Conservation (phyloP, 92 coral and sea anemone genomes). For the Palythoa grandiflora region DNA sequence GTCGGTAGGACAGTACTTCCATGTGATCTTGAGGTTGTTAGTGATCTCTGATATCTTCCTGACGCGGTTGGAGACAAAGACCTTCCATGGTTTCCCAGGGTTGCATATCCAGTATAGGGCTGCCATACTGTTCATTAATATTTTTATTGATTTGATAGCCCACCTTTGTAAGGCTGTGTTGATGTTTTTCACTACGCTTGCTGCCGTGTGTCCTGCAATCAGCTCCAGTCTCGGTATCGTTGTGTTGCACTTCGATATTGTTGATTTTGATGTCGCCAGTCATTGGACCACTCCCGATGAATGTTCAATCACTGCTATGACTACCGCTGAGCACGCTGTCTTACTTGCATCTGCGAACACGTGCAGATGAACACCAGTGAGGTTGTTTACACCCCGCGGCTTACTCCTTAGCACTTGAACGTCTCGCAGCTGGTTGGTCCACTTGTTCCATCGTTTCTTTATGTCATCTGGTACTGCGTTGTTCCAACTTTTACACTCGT, state of each 20-base stretch:
- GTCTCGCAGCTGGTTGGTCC: slow-evolving; percentile 22
- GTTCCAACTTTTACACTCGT: slow-evolving; percentile 40
- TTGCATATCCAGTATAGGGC: slow-evolving; percentile 76
- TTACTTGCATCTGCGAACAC: slow-evolving; percentile 56
- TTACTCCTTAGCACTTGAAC: slow-evolving; percentile 20
- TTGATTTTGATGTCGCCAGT: slow-evolving; percentile 50
- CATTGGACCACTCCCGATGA: slow-evolving; percentile 29
- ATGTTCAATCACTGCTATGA: no score
- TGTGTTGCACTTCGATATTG: neutral
- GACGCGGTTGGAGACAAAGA: slow-evolving; percentile 45
- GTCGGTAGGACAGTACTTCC: no score
- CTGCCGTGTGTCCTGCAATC: slow-evolving; percentile 70
- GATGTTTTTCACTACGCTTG: slow-evolving; percentile 52
- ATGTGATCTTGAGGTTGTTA: no score
- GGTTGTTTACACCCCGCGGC: neutral
- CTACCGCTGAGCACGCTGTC: no score
- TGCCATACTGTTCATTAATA: no score
- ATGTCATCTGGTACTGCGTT: neutral
- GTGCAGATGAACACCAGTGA: neutral
- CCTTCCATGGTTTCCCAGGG: slow-evolving; percentile 56
- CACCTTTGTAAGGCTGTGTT: no score
- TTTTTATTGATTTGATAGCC: no score
- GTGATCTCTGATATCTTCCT: slow-evolving; percentile 70
- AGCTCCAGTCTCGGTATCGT: slow-evolving; percentile 53
- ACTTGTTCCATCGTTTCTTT: no score